Percentiles rank a stretch among this genome's conserved stretches.
Conservation (phyloP, 1,140 invertebrate species). For the Cardiocondyla obscurior region DNA sequence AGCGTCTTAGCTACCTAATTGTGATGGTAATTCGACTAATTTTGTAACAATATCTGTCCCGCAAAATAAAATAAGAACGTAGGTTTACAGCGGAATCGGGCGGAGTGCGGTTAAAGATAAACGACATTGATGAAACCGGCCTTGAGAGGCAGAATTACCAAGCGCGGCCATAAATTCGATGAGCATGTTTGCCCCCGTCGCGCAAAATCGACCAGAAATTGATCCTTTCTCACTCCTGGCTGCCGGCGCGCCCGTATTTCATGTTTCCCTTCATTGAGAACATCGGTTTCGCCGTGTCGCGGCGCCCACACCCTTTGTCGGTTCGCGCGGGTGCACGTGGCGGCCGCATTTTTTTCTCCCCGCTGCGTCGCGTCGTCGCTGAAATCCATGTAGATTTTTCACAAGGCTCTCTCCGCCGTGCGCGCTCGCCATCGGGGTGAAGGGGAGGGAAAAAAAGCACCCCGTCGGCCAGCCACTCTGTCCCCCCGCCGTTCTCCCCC, state of each 20-base stretch:
- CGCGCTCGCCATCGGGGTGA: conserved; percentile 4
- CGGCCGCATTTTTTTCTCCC: conserved; percentile 67
- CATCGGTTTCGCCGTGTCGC: conserved; percentile 58
- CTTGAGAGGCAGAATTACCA: conserved; percentile 41
- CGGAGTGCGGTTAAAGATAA: conserved; percentile 20
- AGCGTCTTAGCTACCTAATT: neutral
- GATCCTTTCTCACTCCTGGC: conserved; percentile 52
- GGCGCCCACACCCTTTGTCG: conserved; percentile 51
- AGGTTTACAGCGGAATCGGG: neutral
- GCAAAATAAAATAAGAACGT: neutral
- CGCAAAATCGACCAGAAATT: conserved; percentile 54
- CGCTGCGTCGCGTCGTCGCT: conserved; percentile 7
- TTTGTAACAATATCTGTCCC: neutral
- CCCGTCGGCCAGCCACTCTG: conserved; percentile 29
- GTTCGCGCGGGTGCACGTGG: conserved; percentile 70
- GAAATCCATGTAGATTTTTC: conserved; percentile 80
- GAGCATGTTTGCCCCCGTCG: conserved; percentile 45
- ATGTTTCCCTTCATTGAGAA: conserved; percentile 59
- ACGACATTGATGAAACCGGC: conserved; percentile 26
- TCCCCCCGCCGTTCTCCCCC: conserved; percentile 6
- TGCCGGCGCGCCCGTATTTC: conserved; percentile 51
- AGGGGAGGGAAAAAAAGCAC: conserved; percentile 37
- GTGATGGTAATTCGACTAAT: neutral
- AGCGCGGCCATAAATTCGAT: conserved; percentile 42
- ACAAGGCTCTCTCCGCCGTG: conserved; percentile 56